Percentiles rank a stretch among this genome's conserved stretches.
phyloP scores from a whole-genome alignment of 2,797 vertebrate genomes.

The Sebastes matsubarae region DNA sequence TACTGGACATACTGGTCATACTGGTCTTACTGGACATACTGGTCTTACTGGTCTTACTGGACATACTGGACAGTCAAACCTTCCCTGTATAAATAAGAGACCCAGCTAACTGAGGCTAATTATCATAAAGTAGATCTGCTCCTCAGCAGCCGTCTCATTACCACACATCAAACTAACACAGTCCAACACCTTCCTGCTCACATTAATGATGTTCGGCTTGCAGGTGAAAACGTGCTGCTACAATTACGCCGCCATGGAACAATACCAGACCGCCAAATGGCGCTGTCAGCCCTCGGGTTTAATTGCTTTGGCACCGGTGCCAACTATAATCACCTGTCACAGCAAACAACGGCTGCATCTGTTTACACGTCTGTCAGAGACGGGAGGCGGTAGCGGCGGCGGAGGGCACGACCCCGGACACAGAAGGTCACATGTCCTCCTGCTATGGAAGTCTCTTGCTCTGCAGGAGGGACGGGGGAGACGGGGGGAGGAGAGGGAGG shows the following conservation, averaged over 20 bases:
- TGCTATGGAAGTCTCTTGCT: slow-evolving; percentile 29
- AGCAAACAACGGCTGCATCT: slow-evolving; percentile 89
- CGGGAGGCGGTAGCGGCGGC: too few species aligned
- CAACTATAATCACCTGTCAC: slow-evolving; percentile 94
- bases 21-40: too few species aligned
- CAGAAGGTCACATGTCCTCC: slow-evolving; percentile 72
- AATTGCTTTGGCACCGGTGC: slow-evolving; percentile 90
- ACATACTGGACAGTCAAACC: too few species aligned
- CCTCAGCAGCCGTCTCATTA: not conserved
- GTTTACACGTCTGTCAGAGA: slow-evolving; percentile 89
- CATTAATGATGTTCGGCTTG: slow-evolving; percentile 79
- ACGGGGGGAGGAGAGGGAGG: not conserved
- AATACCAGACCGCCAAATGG: slow-evolving; percentile 87
- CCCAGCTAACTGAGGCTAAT: not conserved
- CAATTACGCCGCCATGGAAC: slow-evolving; percentile 80
- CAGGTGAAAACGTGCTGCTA: slow-evolving; percentile 77
- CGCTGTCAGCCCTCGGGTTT: slow-evolving; percentile 88
- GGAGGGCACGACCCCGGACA: slow-evolving; percentile 73
- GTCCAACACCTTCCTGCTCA: slow-evolving; percentile 53
- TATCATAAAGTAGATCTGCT: not conserved
- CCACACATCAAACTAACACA: too few species aligned
- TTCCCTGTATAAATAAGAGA: too few species aligned
- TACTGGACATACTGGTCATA: too few species aligned
- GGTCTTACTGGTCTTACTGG: too few species aligned
- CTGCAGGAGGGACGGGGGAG: not conserved